These are phyloP conservation scores for Pogonocherus hispidulus DNA, from an alignment of 2,888 invertebrate genomes.

Conservation along the genomic window DNA sequence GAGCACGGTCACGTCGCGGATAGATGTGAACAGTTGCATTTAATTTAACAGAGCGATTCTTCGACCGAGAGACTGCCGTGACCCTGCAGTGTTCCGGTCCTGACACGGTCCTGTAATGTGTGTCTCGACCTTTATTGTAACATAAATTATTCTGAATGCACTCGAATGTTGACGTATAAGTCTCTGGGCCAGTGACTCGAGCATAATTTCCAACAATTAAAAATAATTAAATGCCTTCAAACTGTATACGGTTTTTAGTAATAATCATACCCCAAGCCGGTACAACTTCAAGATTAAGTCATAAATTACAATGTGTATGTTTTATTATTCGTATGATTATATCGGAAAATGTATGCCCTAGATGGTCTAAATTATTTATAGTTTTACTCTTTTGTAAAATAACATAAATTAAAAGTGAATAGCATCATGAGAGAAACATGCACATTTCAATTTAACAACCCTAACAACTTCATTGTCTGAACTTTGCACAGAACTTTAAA, in stretches of 20 bases:
- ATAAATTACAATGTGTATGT: constrained; percentile 39
- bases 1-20: too few relatives aligned
- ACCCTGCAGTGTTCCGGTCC: too few relatives aligned
- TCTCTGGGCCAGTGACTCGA: constrained; percentile 31
- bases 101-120: too few relatives aligned
- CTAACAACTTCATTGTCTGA: background rate
- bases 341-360: constrained; percentile 30
- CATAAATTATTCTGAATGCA: constrained; percentile 43
- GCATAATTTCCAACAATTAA: constrained; percentile 40
- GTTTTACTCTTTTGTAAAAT: background rate
- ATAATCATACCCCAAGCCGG: constrained; percentile 34
- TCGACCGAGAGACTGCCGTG: too few relatives aligned
- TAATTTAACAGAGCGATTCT: too few relatives aligned
- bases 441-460: background rate
- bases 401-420: background rate
- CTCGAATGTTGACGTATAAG: constrained; percentile 42
- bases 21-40: too few relatives aligned
- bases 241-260: constrained; percentile 37
- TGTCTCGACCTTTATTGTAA: too few relatives aligned
- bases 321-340: constrained; percentile 40
- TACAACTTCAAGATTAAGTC: constrained; percentile 35
- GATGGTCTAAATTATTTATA: constrained; percentile 28
- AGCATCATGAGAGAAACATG: background rate
- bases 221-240: constrained; percentile 33
- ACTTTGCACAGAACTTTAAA: too few relatives aligned